Base-by-base conservation (phyloP, 2,113 vertebrate genomes). In the Maccullochella peelii region DNA sequence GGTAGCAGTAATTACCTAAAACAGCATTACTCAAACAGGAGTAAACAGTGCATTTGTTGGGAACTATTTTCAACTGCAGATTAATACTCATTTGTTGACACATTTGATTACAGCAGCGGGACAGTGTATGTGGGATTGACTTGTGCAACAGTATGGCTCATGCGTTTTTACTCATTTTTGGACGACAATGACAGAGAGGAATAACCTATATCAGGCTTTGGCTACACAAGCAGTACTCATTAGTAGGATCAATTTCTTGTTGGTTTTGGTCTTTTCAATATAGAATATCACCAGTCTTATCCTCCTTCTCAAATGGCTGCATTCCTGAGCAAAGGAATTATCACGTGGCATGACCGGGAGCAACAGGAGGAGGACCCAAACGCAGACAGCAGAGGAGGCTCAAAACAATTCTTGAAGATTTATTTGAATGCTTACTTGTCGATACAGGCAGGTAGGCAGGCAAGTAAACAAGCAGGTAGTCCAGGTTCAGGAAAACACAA, bases 41-140 rank as follows among this genome's bases (percentile, higher is more conserved):
- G 27, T n/a, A 36, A 70, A 52, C 49, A 33, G 58, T 61, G 58
- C 15, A 55, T 36, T 12, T 38, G 30, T 70, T 50, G 11, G n/a
- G 42, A n/a, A 67, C 38, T 33, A 21, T 57, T 40, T 73, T 40
- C 15, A 58, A 54, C 15, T 44, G 54, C n/a, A 73, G 54, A 73
- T 73, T 14, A 55, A 27, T 40, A 11, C 5, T 57, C 50, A 40
- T 68, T 44, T 49, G 8, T 25, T 30, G 44, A 69, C 44, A 49
- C n/a, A 68, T 38, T 21, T 59, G 54, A 73, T 59, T 58, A 15
- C 2, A 23, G 16, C 10, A 57, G 50, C 0, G 33, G 52, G 20
- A 10, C 1, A 1, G 49, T 42, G 12, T 57, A 21, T 44, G 55
- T 73, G 36, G 15, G 54, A 38, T 16, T 16, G 33, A 54, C 20